These are phyloP conservation scores for Cephus pygmeus DNA, from an alignment of 2,888 invertebrate genomes.

Conservation along the genomic window DNA sequence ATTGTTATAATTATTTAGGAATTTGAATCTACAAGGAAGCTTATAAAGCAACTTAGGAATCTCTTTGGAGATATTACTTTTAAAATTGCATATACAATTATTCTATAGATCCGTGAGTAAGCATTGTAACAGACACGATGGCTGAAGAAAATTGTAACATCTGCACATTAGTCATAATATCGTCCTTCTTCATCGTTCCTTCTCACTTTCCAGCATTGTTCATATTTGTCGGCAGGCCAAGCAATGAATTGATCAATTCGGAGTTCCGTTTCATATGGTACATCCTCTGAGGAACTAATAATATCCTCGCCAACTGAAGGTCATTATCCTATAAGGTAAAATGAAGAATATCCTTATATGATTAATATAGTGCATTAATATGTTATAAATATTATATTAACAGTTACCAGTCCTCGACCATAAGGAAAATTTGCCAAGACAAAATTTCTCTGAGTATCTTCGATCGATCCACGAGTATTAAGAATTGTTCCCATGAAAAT, in stretches of 20 bases:
- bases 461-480: slow-evolving; percentile 28
- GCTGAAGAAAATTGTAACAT: no score
- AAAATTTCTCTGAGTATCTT: slow-evolving; percentile 39
- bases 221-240: slow-evolving; percentile 81
- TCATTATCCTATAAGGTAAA: slow-evolving; percentile 49
- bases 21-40: no score
- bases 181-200: background rate
- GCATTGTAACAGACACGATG: no score
- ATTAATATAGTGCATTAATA: no score
- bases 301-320: slow-evolving; percentile 47
- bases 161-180: no score
- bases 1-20: no score
- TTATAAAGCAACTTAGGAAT: no score
- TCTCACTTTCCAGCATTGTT: slow-evolving; percentile 76
- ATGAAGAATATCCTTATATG: no score
- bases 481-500: background rate
- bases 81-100: no score
- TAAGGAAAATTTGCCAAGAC: slow-evolving; percentile 32
- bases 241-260: slow-evolving; percentile 79
- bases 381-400: background rate
- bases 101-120: no score
- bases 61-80: no score
- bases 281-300: slow-evolving; percentile 46
- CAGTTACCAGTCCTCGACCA: slow-evolving; percentile 26
- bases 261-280: slow-evolving; percentile 74